A percentile compares a stretch with the other conserved stretches of the same genome.
Conservation (phyloP, 2,113 vertebrate species). For the Conger conger region DNA sequence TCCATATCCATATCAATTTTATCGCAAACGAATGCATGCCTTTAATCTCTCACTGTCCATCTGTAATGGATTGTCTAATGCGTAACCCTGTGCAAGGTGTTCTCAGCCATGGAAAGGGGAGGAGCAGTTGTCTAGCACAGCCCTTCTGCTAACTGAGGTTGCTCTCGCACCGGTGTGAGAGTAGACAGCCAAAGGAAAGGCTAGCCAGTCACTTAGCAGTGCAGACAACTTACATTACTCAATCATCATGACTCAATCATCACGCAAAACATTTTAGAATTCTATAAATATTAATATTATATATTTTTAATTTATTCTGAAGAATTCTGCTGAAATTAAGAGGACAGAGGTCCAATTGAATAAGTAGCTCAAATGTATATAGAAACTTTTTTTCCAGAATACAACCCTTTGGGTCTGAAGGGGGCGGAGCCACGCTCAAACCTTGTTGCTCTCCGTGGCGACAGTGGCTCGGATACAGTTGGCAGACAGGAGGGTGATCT, state of each 20-base stretch:
- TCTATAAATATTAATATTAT: too few relatives aligned
- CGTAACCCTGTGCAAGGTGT: conserved; percentile 40
- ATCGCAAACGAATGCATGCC: neutral
- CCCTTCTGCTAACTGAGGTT: conserved; percentile 70
- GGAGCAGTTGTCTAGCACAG: conserved; percentile 54
- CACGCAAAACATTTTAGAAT: too few relatives aligned
- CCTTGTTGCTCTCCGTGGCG: conserved; percentile 96
- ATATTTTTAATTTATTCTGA: too few relatives aligned
- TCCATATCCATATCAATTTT: too few relatives aligned
- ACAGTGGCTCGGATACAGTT: conserved; percentile 98
- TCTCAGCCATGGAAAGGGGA: conserved; percentile 70
- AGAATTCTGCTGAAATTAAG: too few relatives aligned
- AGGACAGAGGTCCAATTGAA: too few relatives aligned
- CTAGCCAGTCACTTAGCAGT: conserved; percentile 59
- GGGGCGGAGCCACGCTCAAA: conserved; percentile 46
- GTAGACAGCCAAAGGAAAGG: conserved; percentile 46
- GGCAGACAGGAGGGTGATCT: conserved; percentile 93
- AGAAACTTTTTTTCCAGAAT: too few relatives aligned
- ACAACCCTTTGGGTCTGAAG: too few relatives aligned
- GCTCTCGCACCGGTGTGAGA: conserved; percentile 66
- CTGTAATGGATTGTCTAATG: neutral
- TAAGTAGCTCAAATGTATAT: too few relatives aligned
- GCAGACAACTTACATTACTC: conserved; percentile 27
- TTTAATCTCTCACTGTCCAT: neutral
- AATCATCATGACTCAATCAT: neutral